Evolutionary conservation across 2,113 vertebrate genomes (phyloP), one percentile per base, ranked within the genome.

Genomic region (Nycticryphes semicollaris): DNA sequence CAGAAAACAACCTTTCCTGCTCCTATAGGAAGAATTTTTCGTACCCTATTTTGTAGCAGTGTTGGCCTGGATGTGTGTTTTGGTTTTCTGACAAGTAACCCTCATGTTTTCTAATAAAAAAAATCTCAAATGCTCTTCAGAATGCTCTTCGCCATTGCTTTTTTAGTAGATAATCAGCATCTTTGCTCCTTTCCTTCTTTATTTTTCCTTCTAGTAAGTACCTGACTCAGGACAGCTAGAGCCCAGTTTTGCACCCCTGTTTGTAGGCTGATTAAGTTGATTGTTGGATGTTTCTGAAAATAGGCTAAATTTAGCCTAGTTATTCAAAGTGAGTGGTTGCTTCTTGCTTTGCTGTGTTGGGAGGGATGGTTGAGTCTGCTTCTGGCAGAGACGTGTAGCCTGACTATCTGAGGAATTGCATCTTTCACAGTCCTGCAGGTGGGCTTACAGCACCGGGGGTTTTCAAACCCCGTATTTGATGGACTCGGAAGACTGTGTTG

Each of bases 401-500:
- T 30, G 50, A 14, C 28, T 80, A 76, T 43, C 35, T 59, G 7
- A 60, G 63, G 83, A 74, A 70, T 62, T n/a, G 10, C 4, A 10
- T 11, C 22, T 86, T 89, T 48, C 23, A 6, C 13, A n/a, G 5
- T 1, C 9, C 1, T 25, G 21, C 72, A 76, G 5, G 10, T 41
- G 35, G 22, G 8, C 37, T 64, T 80, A 35, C 41, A 77, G 59
- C 37, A 37, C 23, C 23, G 45, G 54, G 22, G 28, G 4, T 53
- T 81, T 91, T 62, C 43, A 35, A 60, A 59, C 69, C 69, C 31
- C 14, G 1, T 21, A 8, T 57, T 68, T 76, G 67, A 21, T n/a
- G 27, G 21, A 24, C 39, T 64, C 1, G 0, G 20, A 72, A 37
- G 28, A 33, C 12, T 66, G 16, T 0, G 1, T 21, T 54, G 31